These are phyloP conservation scores for Apocrypta bakeri DNA, from an alignment of 1,140 invertebrate genomes.

Conservation along the genomic window DNA sequence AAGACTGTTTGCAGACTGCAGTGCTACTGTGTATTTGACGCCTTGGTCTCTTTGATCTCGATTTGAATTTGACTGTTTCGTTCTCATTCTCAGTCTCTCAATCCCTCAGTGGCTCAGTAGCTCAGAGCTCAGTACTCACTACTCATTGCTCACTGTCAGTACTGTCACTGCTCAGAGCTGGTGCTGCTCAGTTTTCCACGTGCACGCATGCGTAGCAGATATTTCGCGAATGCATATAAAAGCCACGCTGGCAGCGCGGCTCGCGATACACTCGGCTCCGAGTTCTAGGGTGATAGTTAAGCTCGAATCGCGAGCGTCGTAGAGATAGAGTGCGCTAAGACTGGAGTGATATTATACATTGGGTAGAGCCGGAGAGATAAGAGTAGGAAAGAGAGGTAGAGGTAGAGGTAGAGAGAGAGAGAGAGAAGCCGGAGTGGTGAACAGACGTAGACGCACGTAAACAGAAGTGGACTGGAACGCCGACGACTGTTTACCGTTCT, in stretches of 20 bases:
- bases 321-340: neutral
- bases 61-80: too few relatives aligned
- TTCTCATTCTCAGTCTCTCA: too few relatives aligned
- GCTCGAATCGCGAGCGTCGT: neutral
- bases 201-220: slow-evolving; percentile 18
- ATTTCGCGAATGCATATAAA: slow-evolving; percentile 27
- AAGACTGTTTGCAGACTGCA: too few relatives aligned
- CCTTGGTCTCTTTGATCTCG: too few relatives aligned
- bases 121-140: too few relatives aligned
- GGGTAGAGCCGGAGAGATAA: neutral
- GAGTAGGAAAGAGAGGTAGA: too few relatives aligned
- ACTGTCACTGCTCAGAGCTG: too few relatives aligned
- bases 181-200: neutral
- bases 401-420: neutral
- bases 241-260: slow-evolving; percentile 40
- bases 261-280: slow-evolving; percentile 1
- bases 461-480: neutral
- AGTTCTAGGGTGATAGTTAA: neutral
- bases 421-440: neutral
- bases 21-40: too few relatives aligned
- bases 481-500: neutral
- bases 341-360: neutral
- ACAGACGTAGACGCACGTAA: neutral
- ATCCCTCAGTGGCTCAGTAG: too few relatives aligned
- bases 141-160: too few relatives aligned